Percentiles rank a stretch among this genome's conserved stretches.
Evolutionary conservation across 2,797 vertebrate species (phyloP).

Genomic region (Falco rusticolus): DNA sequence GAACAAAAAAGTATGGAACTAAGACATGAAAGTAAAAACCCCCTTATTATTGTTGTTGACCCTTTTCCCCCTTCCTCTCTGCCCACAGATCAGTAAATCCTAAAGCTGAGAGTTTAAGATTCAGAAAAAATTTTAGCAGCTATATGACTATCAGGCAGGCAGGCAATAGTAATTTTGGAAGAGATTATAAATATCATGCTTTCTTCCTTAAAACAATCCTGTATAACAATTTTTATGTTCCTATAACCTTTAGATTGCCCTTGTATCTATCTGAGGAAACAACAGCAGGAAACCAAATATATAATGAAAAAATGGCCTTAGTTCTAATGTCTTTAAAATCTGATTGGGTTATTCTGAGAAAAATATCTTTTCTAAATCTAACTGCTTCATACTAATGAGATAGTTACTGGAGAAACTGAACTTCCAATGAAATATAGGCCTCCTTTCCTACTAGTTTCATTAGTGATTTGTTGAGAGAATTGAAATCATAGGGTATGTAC

Average conservation of each 20-base stretch:
- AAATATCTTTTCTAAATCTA: neutral
- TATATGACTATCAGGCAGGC: neutral
- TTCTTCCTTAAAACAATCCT: neutral
- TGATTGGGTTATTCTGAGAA: neutral
- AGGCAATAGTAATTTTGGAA: neutral
- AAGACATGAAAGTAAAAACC: neutral
- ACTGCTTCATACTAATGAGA: neutral
- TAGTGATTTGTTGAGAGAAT: neutral
- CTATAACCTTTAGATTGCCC: neutral
- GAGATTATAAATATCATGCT: neutral
- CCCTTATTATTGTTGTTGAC: neutral
- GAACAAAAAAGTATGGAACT: neutral
- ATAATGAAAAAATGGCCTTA: neutral
- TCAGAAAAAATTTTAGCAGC: neutral
- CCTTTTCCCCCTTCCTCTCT: neutral
- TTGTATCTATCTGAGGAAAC: neutral
- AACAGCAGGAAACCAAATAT: neutral
- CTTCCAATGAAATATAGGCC: neutral
- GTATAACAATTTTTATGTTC: neutral
- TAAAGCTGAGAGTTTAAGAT: neutral
- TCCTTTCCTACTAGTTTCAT: neutral
- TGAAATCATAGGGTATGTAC: neutral
- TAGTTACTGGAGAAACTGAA: neutral
- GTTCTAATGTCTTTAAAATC: neutral
- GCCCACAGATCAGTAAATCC: neutral